phyloP scores from a whole-genome alignment of 1,140 invertebrate genomes.

The Archegozetes longisetosus region DNA sequence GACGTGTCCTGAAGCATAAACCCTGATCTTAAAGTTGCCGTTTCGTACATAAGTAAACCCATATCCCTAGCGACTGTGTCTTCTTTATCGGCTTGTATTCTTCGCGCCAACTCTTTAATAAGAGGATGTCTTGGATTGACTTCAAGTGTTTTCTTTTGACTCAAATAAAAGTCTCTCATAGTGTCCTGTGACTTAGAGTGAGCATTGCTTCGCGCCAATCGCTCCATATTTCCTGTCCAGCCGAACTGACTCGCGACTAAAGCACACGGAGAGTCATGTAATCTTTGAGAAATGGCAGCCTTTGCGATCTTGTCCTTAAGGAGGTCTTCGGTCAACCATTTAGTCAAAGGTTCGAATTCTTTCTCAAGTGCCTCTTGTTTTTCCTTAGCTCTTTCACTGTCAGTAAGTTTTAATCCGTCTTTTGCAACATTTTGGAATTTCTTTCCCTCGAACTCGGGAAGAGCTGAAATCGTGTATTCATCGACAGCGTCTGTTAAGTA shows the following conservation, averaged over 20 bases:
- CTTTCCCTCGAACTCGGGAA: conserved; percentile 98
- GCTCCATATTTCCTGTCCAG: conserved; percentile 98
- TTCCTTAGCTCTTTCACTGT: conserved; percentile 65
- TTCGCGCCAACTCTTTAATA: conserved; percentile 69
- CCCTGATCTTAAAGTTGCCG: conserved; percentile 76
- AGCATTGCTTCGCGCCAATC: conserved; percentile 85
- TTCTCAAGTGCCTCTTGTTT: conserved; percentile 59
- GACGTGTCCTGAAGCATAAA: conserved; percentile 71
- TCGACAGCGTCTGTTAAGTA: conserved; percentile 93
- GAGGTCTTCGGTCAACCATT: conserved; percentile 72
- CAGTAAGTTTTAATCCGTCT: conserved; percentile 72
- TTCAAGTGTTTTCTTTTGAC: conserved; percentile 94
- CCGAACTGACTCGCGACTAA: conserved; percentile 92
- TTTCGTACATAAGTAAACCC: conserved; percentile 76
- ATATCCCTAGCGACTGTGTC: conserved; percentile 70
- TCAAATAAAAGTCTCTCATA: conserved; percentile 44
- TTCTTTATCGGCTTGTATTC: conserved; percentile 56
- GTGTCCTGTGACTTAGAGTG: conserved; percentile 87
- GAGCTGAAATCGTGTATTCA: conserved; percentile 87
- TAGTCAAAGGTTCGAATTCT: conserved; percentile 73
- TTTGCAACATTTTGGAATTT: conserved; percentile 99
- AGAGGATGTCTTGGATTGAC: conserved; percentile 95
- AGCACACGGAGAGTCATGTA: conserved; percentile 84
- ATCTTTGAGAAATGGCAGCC: conserved; percentile 69
- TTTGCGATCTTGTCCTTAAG: conserved; percentile 70